A percentile compares a stretch with the other conserved stretches of the same genome.
These are phyloP conservation scores for Meandrina meandrites DNA, from an alignment of 92 coral and sea anemone species.

Conservation along the genomic window DNA sequence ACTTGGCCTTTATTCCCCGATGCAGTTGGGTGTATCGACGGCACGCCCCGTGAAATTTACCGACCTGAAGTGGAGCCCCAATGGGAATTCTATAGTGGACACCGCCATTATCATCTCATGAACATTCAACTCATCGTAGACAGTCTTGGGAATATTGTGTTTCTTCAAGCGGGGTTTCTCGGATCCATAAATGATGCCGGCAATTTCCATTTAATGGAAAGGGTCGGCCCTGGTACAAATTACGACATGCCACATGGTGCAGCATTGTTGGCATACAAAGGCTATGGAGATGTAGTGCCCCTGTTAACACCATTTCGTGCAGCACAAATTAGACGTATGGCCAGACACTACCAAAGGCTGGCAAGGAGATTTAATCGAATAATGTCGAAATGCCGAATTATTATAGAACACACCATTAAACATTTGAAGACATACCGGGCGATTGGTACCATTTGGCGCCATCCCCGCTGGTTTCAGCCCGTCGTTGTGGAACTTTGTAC, in stretches of 20 bases:
- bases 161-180: slow-evolving; percentile 53
- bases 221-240: slow-evolving; percentile 34
- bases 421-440: neutral
- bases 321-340: too few species aligned
- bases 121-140: too few species aligned
- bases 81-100: slow-evolving; percentile 50
- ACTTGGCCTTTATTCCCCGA: slow-evolving; percentile 42
- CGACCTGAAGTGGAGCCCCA: slow-evolving; percentile 59
- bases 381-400: too few species aligned
- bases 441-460: neutral
- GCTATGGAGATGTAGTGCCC: too few species aligned
- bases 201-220: slow-evolving; percentile 42
- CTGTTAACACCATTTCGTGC: too few species aligned
- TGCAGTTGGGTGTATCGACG: slow-evolving; percentile 52
- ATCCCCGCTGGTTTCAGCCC: slow-evolving; percentile 1
- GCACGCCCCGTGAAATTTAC: slow-evolving; percentile 49
- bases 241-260: slow-evolving; percentile 5
- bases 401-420: too few species aligned
- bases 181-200: slow-evolving; percentile 52
- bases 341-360: too few species aligned
- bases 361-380: too few species aligned
- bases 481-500: neutral
- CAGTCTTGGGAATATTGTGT: slow-evolving; percentile 41
- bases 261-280: slow-evolving; percentile 3
- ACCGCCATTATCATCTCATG: slow-evolving; percentile 50